These are phyloP conservation scores for Acronicta psi DNA, from an alignment of 2,888 invertebrate genomes.

Conservation along the genomic window DNA sequence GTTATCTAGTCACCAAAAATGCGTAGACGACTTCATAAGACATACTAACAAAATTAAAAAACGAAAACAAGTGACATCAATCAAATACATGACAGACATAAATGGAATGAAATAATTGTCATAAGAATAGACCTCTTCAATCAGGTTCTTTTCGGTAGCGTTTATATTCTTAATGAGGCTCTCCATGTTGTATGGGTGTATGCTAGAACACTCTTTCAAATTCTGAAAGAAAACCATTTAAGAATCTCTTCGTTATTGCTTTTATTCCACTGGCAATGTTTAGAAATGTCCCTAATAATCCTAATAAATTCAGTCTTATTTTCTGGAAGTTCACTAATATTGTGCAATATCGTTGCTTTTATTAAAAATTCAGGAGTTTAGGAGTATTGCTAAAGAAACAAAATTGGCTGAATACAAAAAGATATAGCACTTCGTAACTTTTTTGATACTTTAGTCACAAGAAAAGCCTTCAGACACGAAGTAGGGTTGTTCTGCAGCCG, in stretches of 20 bases:
- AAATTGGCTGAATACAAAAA: neutral
- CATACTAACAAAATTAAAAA: neutral
- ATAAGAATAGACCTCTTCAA: slow-evolving; percentile 74
- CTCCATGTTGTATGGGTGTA: slow-evolving; percentile 60
- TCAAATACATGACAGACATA: slow-evolving; percentile 6
- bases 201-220: slow-evolving; percentile 50
- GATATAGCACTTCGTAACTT: too few relatives aligned
- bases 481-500: too few relatives aligned
- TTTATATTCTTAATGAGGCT: slow-evolving; percentile 70
- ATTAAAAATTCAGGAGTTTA: too few relatives aligned
- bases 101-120: slow-evolving; percentile 10
- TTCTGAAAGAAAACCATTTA: slow-evolving; percentile 67
- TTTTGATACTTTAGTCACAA: too few relatives aligned
- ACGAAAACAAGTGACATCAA: neutral
- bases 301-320: too few relatives aligned
- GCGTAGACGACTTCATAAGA: neutral
- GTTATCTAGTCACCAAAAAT: too few relatives aligned
- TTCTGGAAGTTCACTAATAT: too few relatives aligned
- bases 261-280: neutral
- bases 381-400: slow-evolving; percentile 9
- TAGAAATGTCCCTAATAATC: too few relatives aligned
- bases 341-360: too few relatives aligned
- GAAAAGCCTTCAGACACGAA: too few relatives aligned
- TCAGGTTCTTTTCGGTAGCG: slow-evolving; percentile 70
- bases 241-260: neutral